These are phyloP conservation scores for Phrixothrix hirtus DNA, from an alignment of 2,888 invertebrate species.

Conservation along the genomic window DNA sequence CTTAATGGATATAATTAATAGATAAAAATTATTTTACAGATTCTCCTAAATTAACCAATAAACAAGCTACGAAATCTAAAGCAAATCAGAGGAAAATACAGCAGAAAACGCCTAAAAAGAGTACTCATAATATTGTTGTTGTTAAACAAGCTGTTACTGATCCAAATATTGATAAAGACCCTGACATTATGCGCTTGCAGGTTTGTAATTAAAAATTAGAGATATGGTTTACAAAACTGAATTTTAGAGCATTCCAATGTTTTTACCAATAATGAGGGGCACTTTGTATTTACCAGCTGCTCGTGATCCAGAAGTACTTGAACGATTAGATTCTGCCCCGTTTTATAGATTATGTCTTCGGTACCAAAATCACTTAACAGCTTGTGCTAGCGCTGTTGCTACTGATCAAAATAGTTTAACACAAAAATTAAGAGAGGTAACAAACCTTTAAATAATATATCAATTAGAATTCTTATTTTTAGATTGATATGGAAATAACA, in stretches of 20 bases:
- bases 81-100: constrained; percentile 49
- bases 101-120: constrained; percentile 56
- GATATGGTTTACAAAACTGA: not conserved
- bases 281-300: constrained; percentile 83
- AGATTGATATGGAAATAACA: constrained; percentile 74
- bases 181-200: constrained; percentile 72
- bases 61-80: constrained; percentile 54
- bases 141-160: constrained; percentile 73
- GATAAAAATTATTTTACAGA: constrained; percentile 58
- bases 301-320: constrained; percentile 84
- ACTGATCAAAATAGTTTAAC: constrained; percentile 77
- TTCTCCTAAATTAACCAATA: constrained; percentile 78
- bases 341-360: constrained; percentile 75
- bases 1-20: too few species aligned
- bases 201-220: too few species aligned
- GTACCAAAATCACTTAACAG: constrained; percentile 82
- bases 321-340: constrained; percentile 68
- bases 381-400: constrained; percentile 80
- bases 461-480: too few species aligned
- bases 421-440: constrained; percentile 75
- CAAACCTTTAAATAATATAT: too few species aligned
- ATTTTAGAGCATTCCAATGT: constrained; percentile 80
- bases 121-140: constrained; percentile 77
- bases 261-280: constrained; percentile 89
- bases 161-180: constrained; percentile 70